phyloP scores from a whole-genome alignment of 2,113 vertebrate species.

The Poeciliopsis prolifica region DNA sequence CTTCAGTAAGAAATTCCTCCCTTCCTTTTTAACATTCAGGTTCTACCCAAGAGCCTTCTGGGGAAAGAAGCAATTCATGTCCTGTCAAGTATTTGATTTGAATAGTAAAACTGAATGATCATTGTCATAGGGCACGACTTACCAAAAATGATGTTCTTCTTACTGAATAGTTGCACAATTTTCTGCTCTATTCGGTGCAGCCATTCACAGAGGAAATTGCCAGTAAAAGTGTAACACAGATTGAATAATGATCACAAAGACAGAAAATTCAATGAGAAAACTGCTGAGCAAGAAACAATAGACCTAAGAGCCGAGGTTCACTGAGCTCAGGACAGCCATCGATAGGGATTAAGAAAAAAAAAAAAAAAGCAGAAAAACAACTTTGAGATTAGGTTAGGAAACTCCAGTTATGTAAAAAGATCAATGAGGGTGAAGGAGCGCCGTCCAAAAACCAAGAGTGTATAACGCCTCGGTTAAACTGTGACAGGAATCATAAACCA shows the following conservation, averaged over 20 bases:
- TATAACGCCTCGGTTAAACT: too few relatives aligned
- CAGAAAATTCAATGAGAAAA: constrained; percentile 1
- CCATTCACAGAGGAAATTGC: constrained; percentile 36
- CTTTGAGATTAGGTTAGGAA: too few relatives aligned
- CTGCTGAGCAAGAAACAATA: neutral
- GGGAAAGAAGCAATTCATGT: neutral
- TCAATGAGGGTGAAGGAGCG: too few relatives aligned
- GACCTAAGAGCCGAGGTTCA: neutral
- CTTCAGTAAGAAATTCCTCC: too few relatives aligned
- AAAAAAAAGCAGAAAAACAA: too few relatives aligned
- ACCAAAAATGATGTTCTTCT: constrained; percentile 19
- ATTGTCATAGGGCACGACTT: constrained; percentile 16
- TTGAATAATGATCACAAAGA: constrained; percentile 1
- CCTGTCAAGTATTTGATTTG: constrained; percentile 22
- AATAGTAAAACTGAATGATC: constrained; percentile 22
- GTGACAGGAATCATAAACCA: too few relatives aligned
- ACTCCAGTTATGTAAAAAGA: too few relatives aligned
- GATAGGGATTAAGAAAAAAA: too few relatives aligned
- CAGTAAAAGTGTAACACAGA: constrained; percentile 2
- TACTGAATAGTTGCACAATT: constrained; percentile 1
- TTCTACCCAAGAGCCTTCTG: neutral
- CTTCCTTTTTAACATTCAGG: neutral
- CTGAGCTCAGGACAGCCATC: neutral
- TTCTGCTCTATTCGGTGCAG: neutral
- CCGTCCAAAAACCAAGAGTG: too few relatives aligned